Conservation (phyloP, 2,888 invertebrate genomes). For the Willowsia nigromaculata region DNA sequence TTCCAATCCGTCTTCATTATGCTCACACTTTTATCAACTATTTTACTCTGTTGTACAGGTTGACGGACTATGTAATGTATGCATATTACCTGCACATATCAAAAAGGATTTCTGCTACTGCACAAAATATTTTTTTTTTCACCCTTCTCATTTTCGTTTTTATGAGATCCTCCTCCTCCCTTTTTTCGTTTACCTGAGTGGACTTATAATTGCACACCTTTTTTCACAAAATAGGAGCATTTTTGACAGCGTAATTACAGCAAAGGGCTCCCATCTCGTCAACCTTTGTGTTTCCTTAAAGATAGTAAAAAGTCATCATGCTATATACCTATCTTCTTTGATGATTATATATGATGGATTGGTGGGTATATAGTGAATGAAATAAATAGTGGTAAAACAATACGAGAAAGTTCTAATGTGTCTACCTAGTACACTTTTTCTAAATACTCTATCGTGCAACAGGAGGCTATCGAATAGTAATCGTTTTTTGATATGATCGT, state of each 20-base stretch:
- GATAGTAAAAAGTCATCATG: background rate
- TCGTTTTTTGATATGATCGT: conserved; percentile 47
- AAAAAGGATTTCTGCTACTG: conserved; percentile 36
- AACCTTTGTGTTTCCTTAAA: background rate
- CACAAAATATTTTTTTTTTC: background rate
- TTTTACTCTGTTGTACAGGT: background rate
- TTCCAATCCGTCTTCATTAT: conserved; percentile 55
- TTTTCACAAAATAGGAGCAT: conserved; percentile 64
- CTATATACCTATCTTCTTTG: background rate
- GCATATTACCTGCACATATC: background rate
- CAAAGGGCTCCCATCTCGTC: conserved; percentile 54
- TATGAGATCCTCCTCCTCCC: background rate
- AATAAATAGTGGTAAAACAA: background rate
- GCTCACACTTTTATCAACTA: conserved; percentile 5
- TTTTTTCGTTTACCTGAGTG: background rate
- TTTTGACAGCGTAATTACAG: conserved; percentile 65
- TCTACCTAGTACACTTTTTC: background rate
- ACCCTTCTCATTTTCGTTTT: background rate
- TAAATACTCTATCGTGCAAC: conserved; percentile 14
- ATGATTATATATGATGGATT: background rate
- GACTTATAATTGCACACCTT: conserved; percentile 55
- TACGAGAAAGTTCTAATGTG: background rate
- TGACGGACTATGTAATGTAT: background rate
- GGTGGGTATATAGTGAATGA: background rate
- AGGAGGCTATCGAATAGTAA: conserved; percentile 34